Percentiles rank a stretch among this genome's conserved stretches.
phyloP scores from a whole-genome alignment of 2,888 invertebrate species.

The Schizaphis graminum region DNA sequence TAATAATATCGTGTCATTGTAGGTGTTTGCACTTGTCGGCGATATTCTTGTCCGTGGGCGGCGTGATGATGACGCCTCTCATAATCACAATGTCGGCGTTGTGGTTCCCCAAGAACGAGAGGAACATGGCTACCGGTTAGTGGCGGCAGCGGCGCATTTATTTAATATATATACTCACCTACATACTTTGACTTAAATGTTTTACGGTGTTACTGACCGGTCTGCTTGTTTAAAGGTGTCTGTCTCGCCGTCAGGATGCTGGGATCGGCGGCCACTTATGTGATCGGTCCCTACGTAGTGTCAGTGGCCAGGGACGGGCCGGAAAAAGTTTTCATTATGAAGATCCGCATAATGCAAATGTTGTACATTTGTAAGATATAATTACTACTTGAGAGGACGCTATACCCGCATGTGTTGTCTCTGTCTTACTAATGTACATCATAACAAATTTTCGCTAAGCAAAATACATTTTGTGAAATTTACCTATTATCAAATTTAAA shows the following conservation, averaged over 20 bases:
- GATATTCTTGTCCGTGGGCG: neutral
- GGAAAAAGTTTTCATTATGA: neutral
- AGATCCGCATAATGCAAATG: conserved; percentile 18
- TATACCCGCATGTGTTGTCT: no score
- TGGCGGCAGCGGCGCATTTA: neutral
- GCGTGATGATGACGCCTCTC: conserved; percentile 38
- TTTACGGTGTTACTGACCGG: neutral
- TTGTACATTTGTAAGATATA: conserved; percentile 25
- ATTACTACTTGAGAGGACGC: no score
- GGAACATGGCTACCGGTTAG: conserved; percentile 52
- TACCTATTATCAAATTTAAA: no score
- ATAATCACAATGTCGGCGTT: conserved; percentile 41
- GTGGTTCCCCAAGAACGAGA: conserved; percentile 55
- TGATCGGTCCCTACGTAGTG: neutral
- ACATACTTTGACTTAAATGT: neutral
- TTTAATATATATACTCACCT: neutral
- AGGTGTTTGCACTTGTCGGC: conserved; percentile 57
- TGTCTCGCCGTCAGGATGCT: neutral
- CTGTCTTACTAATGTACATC: no score
- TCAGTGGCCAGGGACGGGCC: no score
- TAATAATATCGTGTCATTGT: neutral
- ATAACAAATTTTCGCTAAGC: no score
- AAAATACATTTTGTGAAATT: no score
- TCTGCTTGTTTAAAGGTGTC: neutral
- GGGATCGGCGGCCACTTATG: conserved; percentile 37